Evolutionary conservation across 1,140 invertebrate species (phyloP).

Genomic region (Sesamia nonagrioides): DNA sequence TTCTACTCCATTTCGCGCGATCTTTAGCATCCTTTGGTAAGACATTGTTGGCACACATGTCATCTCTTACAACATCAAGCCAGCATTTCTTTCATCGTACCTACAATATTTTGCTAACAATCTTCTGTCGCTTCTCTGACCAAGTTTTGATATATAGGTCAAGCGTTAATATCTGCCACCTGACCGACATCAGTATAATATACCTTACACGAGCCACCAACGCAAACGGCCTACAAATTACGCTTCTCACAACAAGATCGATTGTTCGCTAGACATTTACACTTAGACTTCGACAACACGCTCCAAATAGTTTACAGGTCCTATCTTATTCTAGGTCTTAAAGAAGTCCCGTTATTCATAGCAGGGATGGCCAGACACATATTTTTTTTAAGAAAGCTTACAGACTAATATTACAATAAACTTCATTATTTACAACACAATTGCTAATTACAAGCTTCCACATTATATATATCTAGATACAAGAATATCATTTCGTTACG

Average conservation of each 20-base stretch:
- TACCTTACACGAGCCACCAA: background rate
- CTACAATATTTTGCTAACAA: too few species aligned
- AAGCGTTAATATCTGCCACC: background rate
- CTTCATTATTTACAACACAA: too few species aligned
- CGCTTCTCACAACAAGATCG: background rate
- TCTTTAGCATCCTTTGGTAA: too few species aligned
- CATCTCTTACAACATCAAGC: too few species aligned
- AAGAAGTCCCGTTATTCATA: background rate
- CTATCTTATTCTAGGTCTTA: background rate
- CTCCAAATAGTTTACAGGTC: background rate
- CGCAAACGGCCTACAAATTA: slow-evolving; percentile 1
- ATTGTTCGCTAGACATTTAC: background rate
- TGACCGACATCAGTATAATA: background rate
- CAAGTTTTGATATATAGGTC: background rate
- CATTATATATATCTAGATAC: too few species aligned
- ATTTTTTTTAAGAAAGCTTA: background rate
- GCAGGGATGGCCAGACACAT: background rate
- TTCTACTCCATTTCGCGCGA: too few species aligned
- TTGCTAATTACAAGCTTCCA: too few species aligned
- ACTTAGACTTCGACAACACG: background rate
- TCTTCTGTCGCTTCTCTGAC: too few species aligned
- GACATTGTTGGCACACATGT: too few species aligned
- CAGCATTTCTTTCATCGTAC: too few species aligned
- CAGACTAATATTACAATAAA: too few species aligned
- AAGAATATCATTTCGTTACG: too few species aligned